Evolutionary conservation across 2,797 vertebrate genomes (phyloP), one percentile per base, ranked within the genome.

Genomic region (Sarcophilus harrisii): DNA sequence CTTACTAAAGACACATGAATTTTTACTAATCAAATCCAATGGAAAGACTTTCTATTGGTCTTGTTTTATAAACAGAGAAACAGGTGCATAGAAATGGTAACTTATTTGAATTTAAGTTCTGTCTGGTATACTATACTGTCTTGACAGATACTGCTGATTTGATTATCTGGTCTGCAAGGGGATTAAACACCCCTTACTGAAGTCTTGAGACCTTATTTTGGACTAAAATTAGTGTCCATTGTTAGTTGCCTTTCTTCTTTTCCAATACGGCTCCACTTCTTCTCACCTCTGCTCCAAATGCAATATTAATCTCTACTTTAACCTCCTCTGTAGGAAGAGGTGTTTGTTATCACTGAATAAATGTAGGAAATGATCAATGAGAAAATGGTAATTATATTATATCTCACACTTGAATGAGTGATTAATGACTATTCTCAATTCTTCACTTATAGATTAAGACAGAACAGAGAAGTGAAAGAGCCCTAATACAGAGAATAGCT

Each of bases 1-100:
- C 54, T 13, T 5, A 1, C 8, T 4, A 5, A 27, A 12, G n/a
- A 18, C 4, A 28, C 30, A 81, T 6, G 0, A 4, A 2, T 16
- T 49, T n/a, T 62, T 2, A 3, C 2, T 57, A 28, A 16, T 18
- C 27, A 13, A 28, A 18, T 12, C 24, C 1, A 4, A 24, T 38
- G 24, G n/a, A 16, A 45, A 28, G 57, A 90, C 38, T 57, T 32
- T 57, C 30, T 57, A 5, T 3, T 11, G 49, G 66, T n/a, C 28
- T 27, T 28, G 1, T 29, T 93, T 93, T 28, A 12, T 16, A 18
- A 21, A 29, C 0, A 27, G 54, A 52, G 60, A 81, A 52, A 9
- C 30, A 12, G 8, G 1, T 12, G 29, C 1, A 16, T 3, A 13
- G 30, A 13, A 21, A 27, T 1, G 24, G 9, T 57, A 52, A 38